Conservation (phyloP, 2,797 vertebrate genomes). For the Rhodeus uyekii region DNA sequence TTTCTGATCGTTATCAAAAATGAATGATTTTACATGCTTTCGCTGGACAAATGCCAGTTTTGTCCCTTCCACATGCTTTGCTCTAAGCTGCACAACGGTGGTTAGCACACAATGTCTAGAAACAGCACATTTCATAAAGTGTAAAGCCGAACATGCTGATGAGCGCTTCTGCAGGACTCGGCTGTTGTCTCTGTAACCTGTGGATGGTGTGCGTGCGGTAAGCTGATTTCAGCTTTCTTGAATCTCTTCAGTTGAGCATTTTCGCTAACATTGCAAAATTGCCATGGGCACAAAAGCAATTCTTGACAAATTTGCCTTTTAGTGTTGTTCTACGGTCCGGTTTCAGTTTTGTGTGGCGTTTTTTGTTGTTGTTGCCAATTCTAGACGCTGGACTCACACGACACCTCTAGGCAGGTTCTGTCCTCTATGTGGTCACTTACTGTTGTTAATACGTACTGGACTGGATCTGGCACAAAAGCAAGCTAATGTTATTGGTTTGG, state of each 20-base stretch:
- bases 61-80: slow-evolving; percentile 13
- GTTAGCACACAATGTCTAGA: slow-evolving; percentile 21
- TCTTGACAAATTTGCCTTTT: background rate
- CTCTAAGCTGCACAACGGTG: slow-evolving; percentile 16
- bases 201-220: slow-evolving; percentile 19
- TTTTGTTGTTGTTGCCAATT: slow-evolving; percentile 4
- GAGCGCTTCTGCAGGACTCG: background rate
- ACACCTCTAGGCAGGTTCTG: slow-evolving; percentile 14
- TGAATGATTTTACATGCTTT: background rate
- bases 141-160: slow-evolving; percentile 7
- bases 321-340: background rate
- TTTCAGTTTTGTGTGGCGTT: slow-evolving; percentile 2
- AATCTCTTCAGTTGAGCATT: slow-evolving; percentile 16
- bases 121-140: slow-evolving; percentile 36
- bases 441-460: slow-evolving; percentile 17
- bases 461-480: slow-evolving; percentile 38
- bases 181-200: slow-evolving; percentile 23
- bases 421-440: background rate
- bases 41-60: background rate
- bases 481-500: slow-evolving; percentile 15
- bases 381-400: background rate
- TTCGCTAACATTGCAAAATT: background rate
- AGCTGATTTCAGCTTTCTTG: slow-evolving; percentile 18
- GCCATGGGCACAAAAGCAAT: background rate
- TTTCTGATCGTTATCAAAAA: slow-evolving; percentile 18